Conservation (phyloP, 1,140 invertebrate species). For the Ceratina japonica region DNA sequence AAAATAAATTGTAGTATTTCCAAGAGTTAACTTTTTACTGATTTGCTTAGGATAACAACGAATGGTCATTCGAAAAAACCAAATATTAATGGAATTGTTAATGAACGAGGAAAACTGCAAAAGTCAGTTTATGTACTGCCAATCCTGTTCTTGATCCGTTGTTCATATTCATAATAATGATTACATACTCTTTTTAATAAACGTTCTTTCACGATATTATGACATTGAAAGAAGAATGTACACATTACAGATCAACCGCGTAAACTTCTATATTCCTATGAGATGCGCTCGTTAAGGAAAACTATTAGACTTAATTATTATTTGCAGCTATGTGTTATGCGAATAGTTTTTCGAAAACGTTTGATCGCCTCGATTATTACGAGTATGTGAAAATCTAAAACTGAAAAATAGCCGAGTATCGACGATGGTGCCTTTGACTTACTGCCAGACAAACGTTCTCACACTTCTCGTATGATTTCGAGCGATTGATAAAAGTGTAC, state of each 20-base stretch:
- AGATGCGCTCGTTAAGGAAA: neutral
- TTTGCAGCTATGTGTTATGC: neutral
- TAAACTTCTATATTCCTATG: neutral
- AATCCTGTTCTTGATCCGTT: constrained; percentile 66
- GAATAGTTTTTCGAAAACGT: neutral
- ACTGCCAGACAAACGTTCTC: constrained; percentile 54
- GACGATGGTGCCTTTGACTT: constrained; percentile 57
- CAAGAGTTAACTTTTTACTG: constrained; percentile 61
- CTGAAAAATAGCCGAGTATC: constrained; percentile 35
- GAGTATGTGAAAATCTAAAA: neutral
- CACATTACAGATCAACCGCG: neutral
- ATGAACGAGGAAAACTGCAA: constrained; percentile 44
- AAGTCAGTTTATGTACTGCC: constrained; percentile 69
- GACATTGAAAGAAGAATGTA: neutral
- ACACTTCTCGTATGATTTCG: neutral
- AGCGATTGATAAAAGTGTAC: neutral
- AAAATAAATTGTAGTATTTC: constrained; percentile 70
- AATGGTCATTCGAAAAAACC: constrained; percentile 23
- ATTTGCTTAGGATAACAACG: constrained; percentile 52
- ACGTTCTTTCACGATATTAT: constrained; percentile 6
- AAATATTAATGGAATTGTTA: constrained; percentile 14
- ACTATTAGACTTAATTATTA: neutral
- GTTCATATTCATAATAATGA: constrained; percentile 21
- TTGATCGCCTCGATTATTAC: neutral
- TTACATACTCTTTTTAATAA: constrained; percentile 51